Conservation (phyloP, 1,140 invertebrate genomes). For the Zaprionus taronus region DNA sequence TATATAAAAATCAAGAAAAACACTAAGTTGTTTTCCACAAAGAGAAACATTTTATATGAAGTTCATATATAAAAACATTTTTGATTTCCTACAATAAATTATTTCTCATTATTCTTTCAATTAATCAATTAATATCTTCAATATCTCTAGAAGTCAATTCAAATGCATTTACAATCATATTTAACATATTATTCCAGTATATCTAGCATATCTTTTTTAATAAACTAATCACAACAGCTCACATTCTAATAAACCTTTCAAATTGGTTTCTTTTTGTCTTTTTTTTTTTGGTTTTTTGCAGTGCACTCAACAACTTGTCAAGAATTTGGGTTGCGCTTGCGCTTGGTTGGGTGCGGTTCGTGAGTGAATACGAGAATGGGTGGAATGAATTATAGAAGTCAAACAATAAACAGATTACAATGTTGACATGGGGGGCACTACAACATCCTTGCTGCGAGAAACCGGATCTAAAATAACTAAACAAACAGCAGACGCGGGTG, state of each 20-base stretch:
- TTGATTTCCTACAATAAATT: no score
- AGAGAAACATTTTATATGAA: no score
- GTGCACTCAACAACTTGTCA: slow-evolving; percentile 36
- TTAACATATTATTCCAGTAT: not conserved
- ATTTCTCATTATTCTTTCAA: no score
- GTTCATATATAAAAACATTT: no score
- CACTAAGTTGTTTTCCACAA: no score
- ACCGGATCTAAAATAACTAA: slow-evolving; percentile 28
- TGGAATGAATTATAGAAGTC: slow-evolving; percentile 21
- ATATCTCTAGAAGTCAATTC: no score
- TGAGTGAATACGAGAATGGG: slow-evolving; percentile 12
- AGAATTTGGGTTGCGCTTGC: slow-evolving; percentile 49
- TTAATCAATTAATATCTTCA: no score
- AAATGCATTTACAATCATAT: not conserved
- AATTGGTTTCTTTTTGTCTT: not conserved
- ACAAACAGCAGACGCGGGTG: not conserved
- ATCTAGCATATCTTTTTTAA: not conserved
- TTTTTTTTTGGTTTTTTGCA: slow-evolving; percentile 11
- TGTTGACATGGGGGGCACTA: slow-evolving; percentile 1
- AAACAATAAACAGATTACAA: slow-evolving; percentile 27
- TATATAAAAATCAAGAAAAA: no score
- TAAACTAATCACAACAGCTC: not conserved
- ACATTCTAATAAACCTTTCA: not conserved
- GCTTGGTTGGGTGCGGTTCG: slow-evolving; percentile 43
- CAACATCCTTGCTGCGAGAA: slow-evolving; percentile 31